Base-by-base conservation (phyloP, 37 sponge, comb jelly and placozoan genomes). In the Ianthella basta region DNA sequence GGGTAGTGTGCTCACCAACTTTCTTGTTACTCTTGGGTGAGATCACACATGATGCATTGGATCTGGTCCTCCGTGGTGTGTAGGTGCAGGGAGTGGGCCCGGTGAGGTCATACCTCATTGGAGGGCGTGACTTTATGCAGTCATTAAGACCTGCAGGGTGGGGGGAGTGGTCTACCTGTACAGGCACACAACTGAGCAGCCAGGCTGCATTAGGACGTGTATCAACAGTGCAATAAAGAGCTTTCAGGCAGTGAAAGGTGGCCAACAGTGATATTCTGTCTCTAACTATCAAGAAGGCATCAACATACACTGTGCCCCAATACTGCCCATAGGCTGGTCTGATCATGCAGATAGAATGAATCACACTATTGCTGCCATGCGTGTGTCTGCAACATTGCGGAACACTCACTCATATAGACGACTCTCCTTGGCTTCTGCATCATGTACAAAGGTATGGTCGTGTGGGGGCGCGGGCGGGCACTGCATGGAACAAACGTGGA, bases 21-120 rank as follows among this genome's bases (percentile, higher is more conserved):
- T 54, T 38, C 29, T 87, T 69, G 10, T 55, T 72, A 15, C 77
- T 4, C 34, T 36, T 75, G 37, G 88, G 84, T 34, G 44, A 77
- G 67, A 83, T 83, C 21, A 82, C 77, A 32, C 41, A 33, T 12
- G 75, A 75, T 23, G 15, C 27, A 38, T 41, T 55, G 25, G 83
- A 23, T 0, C 10, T 19, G 13, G n/a, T 23, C 19, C 66, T 61
- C 23, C 14, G 34, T 4, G 72, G 60, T 33, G 78, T 0, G 83
- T 92, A 92, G n/a, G 82, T 75, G 37, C 80, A 85, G 4, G 92
- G 92, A 32, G 82, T 85, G 68, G 92, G 92, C 27, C 82, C 82
- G 25, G 40, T 53, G 1, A 87, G 85, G 30, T 84, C 85, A 33
- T 15, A 12, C 24, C 2, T 54, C 34, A 88, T 4, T 0, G 92